These are phyloP conservation scores for Netelia melanura DNA, from an alignment of 2,888 invertebrate species.

Conservation along the genomic window DNA sequence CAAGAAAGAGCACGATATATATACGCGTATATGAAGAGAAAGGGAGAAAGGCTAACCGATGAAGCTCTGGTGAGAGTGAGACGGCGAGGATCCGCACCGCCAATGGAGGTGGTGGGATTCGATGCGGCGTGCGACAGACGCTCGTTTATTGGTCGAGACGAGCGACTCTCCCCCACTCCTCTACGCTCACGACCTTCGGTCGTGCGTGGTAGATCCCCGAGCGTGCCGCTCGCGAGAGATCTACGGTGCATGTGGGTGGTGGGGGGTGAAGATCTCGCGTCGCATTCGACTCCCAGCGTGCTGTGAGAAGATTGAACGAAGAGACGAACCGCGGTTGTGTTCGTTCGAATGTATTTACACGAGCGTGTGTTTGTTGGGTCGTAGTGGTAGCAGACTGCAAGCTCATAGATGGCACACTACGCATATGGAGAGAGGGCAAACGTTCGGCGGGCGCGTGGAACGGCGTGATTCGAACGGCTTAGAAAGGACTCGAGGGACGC, in stretches of 20 bases:
- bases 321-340: slow-evolving; percentile 27
- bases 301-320: slow-evolving; percentile 47
- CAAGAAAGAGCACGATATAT: slow-evolving; percentile 58
- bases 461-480: slow-evolving; percentile 66
- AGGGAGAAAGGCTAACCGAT: slow-evolving; percentile 18
- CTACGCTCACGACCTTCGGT: slow-evolving; percentile 60
- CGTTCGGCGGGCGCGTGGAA: slow-evolving; percentile 68
- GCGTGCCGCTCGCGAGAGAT: slow-evolving; percentile 72
- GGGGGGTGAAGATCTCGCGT: slow-evolving; percentile 66
- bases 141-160: slow-evolving; percentile 76
- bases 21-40: slow-evolving; percentile 34
- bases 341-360: slow-evolving; percentile 22
- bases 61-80: slow-evolving; percentile 53
- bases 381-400: neutral
- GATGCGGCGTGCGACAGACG: slow-evolving; percentile 83
- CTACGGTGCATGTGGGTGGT: slow-evolving; percentile 66
- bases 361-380: neutral
- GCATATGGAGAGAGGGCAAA: slow-evolving; percentile 22
- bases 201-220: slow-evolving; percentile 77
- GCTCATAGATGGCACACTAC: slow-evolving; percentile 11
- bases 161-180: slow-evolving; percentile 71
- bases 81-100: slow-evolving; percentile 65
- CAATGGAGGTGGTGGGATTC: slow-evolving; percentile 79
- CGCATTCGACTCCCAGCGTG: slow-evolving; percentile 67
- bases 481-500: slow-evolving; percentile 59